Base-by-base conservation (phyloP, 2,888 invertebrate species). In the Punctoribates punctum region DNA sequence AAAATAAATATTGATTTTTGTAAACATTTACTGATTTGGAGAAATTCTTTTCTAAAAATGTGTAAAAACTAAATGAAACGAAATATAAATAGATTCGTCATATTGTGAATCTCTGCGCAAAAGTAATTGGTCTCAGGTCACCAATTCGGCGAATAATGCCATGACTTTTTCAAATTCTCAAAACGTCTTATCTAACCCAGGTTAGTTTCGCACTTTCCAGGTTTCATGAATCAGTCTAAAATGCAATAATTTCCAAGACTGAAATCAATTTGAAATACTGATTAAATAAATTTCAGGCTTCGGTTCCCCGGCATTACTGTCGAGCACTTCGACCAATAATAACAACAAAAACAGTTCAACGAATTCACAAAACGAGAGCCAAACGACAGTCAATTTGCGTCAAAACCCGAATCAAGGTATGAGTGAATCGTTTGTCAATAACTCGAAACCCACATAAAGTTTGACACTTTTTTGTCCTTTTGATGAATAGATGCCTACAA, bases 401-500 rank as follows among this genome's bases (percentile, higher is more conserved):
- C 29, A 25, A 29, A 27, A 48, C n/a, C 60, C 62, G 9, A 38
- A 65, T 51, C 42, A 57, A 46, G 25, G 73, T 34, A n/a, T 34
- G 23, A 34, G 34, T 34, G 8, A 20, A 54, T 73, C 23, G 17
- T 29, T 20, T 34, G 51, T 67, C 57, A 48, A 60, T 27, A 60
- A 60, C 29, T 60, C 1, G 5, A 5, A 60, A 60, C 25, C 8
- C 13, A 60, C 65, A 29, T 17, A 67, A 20, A 38, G 23, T 62
- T 29, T 62, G 29, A 62, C 34, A 62, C 25, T 72, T 23, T 13
- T 62, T 29, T 13, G 11, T 13, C 1, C 34, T 23, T 77, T 76
- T 73, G 60, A 73, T 75, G 78, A 65, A 76, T 78, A 74, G 80
- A 80, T 79, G 79, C 80, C 0, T 80, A 80, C 65, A 80, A 80